Conservation (phyloP, 53 echinoderm and acorn worm species). For the Holothuria leucospilota region DNA sequence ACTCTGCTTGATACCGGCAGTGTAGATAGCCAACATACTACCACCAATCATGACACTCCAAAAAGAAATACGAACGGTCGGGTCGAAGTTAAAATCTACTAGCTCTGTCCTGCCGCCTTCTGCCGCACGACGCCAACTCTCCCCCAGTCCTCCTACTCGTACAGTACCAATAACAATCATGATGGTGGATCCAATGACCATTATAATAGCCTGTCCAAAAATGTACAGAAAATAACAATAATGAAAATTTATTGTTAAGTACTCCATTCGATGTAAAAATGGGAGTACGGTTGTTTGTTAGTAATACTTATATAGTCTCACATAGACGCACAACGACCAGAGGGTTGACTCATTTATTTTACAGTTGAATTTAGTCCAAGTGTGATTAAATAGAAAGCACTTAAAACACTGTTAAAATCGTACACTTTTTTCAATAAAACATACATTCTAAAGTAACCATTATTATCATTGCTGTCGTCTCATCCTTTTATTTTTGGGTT, state of each 20-base stretch:
- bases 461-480: no score
- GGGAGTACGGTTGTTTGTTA: no score
- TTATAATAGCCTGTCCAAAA: neutral
- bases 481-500: no score
- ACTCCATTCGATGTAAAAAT: no score
- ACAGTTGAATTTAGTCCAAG: no score
- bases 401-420: no score
- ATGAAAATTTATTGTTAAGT: neutral
- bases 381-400: no score
- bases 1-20: neutral
- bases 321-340: no score
- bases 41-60: slow-evolving; percentile 24
- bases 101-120: slow-evolving; percentile 7
- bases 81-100: neutral
- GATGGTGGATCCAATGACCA: neutral
- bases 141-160: neutral
- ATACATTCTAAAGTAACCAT: no score
- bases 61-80: neutral
- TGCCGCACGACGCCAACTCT: neutral
- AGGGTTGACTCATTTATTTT: no score
- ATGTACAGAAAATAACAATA: neutral
- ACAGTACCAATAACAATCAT: slow-evolving; percentile 3
- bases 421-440: no score
- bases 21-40: neutral
- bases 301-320: no score